Evolutionary conservation across 2,888 invertebrate species (phyloP).

Genomic region (Abscondita cerata): DNA sequence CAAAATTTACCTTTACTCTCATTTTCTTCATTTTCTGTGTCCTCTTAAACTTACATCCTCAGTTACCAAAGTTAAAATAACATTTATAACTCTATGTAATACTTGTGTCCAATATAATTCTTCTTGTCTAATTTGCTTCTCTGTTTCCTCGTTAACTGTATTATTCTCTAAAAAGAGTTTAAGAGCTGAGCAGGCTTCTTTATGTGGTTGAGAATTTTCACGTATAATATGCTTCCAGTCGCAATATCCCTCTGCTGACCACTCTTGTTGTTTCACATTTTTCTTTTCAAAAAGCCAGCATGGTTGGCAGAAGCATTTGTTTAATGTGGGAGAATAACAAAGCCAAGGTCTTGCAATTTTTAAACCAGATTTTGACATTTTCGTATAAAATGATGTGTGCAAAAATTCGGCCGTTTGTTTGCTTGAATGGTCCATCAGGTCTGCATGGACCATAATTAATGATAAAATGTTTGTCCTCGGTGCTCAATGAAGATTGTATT

Average conservation of each 20-base stretch:
- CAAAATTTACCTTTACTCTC: background rate
- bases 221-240: background rate
- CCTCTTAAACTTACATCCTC: background rate
- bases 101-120: background rate
- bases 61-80: background rate
- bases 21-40: constrained; percentile 3
- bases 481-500: background rate
- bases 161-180: background rate
- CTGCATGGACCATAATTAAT: background rate
- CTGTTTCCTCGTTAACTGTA: background rate
- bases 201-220: constrained; percentile 1
- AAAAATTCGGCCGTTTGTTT: background rate
- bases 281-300: constrained; percentile 5
- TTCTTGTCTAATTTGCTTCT: constrained; percentile 3
- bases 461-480: constrained; percentile 5
- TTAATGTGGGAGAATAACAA: background rate
- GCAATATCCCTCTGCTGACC: background rate
- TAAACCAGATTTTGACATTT: background rate
- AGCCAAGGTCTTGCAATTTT: background rate
- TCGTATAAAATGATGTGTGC: background rate
- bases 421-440: background rate
- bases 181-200: background rate
- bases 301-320: constrained; percentile 6
- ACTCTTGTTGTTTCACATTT: constrained; percentile 1
- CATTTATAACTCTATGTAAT: background rate